Conservation (phyloP, 2,113 vertebrate genomes). For the Isichthys henryi region DNA sequence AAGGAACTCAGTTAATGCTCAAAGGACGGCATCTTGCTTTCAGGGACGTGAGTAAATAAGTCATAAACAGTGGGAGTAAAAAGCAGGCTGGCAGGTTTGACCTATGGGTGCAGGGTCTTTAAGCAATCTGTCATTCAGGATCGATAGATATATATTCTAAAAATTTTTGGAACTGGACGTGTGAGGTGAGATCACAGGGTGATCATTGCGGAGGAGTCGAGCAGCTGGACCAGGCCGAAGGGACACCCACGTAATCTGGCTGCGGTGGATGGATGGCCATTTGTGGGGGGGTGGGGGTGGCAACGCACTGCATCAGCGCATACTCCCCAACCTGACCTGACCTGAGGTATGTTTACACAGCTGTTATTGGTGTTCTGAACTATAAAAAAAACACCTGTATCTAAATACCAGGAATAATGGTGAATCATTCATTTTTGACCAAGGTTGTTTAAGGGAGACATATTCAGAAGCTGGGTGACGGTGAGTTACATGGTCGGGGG, state of each 20-base stretch:
- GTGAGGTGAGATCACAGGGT: neutral
- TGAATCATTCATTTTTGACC: neutral
- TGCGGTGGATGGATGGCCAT: no score
- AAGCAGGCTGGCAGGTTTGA: neutral
- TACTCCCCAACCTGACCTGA: no score
- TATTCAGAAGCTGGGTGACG: neutral
- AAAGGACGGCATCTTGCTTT: neutral
- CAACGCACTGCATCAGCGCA: no score
- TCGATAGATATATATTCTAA: neutral
- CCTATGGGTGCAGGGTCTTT: neutral
- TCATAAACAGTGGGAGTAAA: neutral
- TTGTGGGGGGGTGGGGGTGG: no score
- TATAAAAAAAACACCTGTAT: neutral
- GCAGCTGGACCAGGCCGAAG: no score
- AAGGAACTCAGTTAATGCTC: neutral
- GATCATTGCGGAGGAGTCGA: no score
- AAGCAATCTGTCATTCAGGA: neutral
- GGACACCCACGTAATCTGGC: no score
- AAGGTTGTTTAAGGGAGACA: neutral
- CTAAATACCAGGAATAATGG: neutral
- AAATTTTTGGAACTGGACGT: neutral
- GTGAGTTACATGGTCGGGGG: neutral
- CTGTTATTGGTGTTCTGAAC: neutral
- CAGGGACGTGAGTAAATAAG: neutral
- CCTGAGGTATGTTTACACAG: neutral